Evolutionary conservation across 2,113 vertebrate genomes (phyloP).

Genomic region (Ancistrus triradiatus): DNA sequence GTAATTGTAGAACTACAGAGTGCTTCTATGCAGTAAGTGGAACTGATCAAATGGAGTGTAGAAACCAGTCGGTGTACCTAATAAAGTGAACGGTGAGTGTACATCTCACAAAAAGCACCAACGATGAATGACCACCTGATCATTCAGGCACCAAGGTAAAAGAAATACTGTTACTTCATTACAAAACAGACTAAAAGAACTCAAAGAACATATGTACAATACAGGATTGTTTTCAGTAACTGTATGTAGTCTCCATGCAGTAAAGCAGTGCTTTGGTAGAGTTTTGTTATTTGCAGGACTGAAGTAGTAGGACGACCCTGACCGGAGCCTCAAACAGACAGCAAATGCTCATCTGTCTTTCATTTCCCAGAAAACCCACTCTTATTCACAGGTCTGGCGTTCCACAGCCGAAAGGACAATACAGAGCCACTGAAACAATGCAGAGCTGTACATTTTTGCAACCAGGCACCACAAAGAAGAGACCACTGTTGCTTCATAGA

Average conservation of each 20-base stretch:
- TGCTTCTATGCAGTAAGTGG: too few species aligned
- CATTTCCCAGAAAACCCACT: slow-evolving; percentile 20
- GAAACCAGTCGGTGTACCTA: too few species aligned
- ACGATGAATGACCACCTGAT: too few species aligned
- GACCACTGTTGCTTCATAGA: slow-evolving; percentile 7
- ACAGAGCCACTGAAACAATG: slow-evolving; percentile 27
- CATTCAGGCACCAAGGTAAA: too few species aligned
- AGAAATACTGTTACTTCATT: too few species aligned
- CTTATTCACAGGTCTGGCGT: slow-evolving; percentile 25
- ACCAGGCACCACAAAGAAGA: slow-evolving; percentile 19
- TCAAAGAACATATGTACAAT: too few species aligned
- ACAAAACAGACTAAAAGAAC: too few species aligned
- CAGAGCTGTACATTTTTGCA: slow-evolving; percentile 24
- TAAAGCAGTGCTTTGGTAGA: neutral
- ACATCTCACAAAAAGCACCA: too few species aligned
- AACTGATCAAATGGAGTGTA: too few species aligned
- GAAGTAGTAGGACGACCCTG: neutral
- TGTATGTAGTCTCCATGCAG: neutral
- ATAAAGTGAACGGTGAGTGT: too few species aligned
- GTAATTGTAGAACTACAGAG: too few species aligned
- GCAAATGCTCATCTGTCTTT: slow-evolving; percentile 38
- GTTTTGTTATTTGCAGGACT: neutral
- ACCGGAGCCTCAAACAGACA: slow-evolving; percentile 17
- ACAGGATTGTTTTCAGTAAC: too few species aligned
- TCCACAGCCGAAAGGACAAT: slow-evolving; percentile 27